Conservation (phyloP, 1,140 invertebrate genomes). For the Drosophila virilis region DNA sequence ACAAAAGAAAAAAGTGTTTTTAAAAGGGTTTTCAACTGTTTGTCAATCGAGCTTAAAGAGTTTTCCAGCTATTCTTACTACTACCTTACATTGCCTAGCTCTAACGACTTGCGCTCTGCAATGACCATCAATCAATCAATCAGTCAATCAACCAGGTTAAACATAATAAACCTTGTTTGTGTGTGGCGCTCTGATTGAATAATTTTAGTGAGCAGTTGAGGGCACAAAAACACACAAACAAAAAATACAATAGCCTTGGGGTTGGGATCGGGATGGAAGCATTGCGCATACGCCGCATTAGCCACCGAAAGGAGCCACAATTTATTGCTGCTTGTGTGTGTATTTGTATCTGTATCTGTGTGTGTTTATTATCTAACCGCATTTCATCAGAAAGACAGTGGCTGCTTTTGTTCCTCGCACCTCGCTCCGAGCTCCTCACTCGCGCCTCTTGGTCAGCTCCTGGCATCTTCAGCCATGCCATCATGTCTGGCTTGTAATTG, state of each 20-base stretch:
- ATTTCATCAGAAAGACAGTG: slow-evolving; percentile 40
- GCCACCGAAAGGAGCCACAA: slow-evolving; percentile 52
- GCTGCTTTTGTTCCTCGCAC: background rate
- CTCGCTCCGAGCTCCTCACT: background rate
- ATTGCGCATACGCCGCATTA: slow-evolving; percentile 55
- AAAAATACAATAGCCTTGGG: slow-evolving; percentile 23
- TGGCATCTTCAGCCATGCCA: no score
- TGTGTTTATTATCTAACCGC: slow-evolving; percentile 65
- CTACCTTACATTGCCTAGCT: no score
- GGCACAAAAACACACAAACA: background rate
- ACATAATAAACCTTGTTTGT: background rate
- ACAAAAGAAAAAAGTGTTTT: no score
- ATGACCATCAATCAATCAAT: background rate
- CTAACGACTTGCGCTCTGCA: background rate
- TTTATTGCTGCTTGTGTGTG: slow-evolving; percentile 59
- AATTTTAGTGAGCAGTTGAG: slow-evolving; percentile 26
- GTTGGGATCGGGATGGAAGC: slow-evolving; percentile 11
- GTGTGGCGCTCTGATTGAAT: slow-evolving; percentile 1
- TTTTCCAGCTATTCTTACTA: no score
- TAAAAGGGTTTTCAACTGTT: no score
- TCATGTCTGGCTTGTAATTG: slow-evolving; percentile 51
- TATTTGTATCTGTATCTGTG: background rate
- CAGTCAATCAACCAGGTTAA: background rate
- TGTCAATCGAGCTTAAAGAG: no score
- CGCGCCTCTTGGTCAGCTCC: background rate